Evolutionary conservation across 2,113 vertebrate genomes (phyloP).

Genomic region (Chiloscyllium plagiosum): DNA sequence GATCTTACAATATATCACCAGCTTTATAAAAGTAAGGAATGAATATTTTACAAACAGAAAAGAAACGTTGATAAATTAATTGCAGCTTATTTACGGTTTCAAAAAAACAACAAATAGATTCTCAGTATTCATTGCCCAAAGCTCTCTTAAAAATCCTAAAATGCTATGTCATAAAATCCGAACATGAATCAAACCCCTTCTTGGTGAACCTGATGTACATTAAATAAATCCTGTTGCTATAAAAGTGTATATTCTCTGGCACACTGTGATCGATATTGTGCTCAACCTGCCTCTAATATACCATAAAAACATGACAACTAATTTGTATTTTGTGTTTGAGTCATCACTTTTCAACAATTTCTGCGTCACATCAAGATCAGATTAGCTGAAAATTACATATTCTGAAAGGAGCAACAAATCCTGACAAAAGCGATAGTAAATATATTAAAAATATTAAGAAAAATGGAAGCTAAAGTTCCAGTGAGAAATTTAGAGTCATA

Average conservation of each 20-base stretch:
- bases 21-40: background rate
- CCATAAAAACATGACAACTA: background rate
- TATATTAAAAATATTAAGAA: background rate
- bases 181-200: background rate
- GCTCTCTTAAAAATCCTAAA: background rate
- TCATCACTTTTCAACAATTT: background rate
- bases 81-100: background rate
- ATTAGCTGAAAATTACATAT: background rate
- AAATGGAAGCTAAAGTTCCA: background rate
- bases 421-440: background rate
- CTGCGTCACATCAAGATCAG: background rate
- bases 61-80: background rate
- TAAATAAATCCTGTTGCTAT: background rate
- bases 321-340: background rate
- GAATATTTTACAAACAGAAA: background rate
- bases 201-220: background rate
- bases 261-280: background rate
- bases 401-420: background rate
- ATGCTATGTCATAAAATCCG: background rate
- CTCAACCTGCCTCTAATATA: background rate
- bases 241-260: background rate
- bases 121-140: background rate
- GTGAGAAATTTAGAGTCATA: background rate
- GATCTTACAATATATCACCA: background rate
- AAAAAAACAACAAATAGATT: background rate